Percentiles rank a stretch among this genome's conserved stretches.
Evolutionary conservation across 2,797 vertebrate genomes (phyloP).

Genomic region (Megaceryle alcyon): DNA sequence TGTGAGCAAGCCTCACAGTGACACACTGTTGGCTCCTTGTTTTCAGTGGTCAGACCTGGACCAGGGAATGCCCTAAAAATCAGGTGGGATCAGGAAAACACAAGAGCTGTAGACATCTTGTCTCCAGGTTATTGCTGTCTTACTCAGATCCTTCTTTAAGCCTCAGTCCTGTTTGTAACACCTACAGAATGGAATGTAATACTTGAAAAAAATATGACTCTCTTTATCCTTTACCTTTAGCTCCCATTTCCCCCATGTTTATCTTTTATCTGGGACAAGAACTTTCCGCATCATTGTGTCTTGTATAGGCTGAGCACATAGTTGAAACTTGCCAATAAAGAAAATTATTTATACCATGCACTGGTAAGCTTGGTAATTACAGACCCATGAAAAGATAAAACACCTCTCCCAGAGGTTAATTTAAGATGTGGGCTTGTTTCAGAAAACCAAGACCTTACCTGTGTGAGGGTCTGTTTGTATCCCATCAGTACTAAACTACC

Average conservation of each 20-base stretch:
- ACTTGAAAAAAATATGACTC: conserved; percentile 37
- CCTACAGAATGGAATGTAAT: conserved; percentile 39
- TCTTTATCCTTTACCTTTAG: neutral
- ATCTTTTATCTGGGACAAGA: conserved; percentile 32
- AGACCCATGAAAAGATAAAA: conserved; percentile 13
- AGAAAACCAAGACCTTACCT: conserved; percentile 23
- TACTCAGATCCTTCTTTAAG: conserved; percentile 16
- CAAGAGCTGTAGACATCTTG: neutral
- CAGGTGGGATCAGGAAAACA: neutral
- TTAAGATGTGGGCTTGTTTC: neutral
- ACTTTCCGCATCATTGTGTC: conserved; percentile 52
- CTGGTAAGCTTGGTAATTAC: conserved; percentile 61
- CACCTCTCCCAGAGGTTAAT: neutral
- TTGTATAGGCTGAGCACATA: conserved; percentile 65
- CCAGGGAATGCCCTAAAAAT: neutral
- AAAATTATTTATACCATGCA: conserved; percentile 52
- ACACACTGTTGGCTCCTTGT: neutral
- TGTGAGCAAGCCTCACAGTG: neutral
- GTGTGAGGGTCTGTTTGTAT: neutral
- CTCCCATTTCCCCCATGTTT: conserved; percentile 2
- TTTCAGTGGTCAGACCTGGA: neutral
- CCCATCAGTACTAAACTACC: neutral
- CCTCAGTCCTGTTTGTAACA: conserved; percentile 25
- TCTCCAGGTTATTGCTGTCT: conserved; percentile 5
- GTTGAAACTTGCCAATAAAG: conserved; percentile 68